A percentile compares a stretch with the other conserved stretches of the same genome.
These are phyloP conservation scores for Corydoras maculifer DNA, from an alignment of 2,113 vertebrate species.

Conservation along the genomic window DNA sequence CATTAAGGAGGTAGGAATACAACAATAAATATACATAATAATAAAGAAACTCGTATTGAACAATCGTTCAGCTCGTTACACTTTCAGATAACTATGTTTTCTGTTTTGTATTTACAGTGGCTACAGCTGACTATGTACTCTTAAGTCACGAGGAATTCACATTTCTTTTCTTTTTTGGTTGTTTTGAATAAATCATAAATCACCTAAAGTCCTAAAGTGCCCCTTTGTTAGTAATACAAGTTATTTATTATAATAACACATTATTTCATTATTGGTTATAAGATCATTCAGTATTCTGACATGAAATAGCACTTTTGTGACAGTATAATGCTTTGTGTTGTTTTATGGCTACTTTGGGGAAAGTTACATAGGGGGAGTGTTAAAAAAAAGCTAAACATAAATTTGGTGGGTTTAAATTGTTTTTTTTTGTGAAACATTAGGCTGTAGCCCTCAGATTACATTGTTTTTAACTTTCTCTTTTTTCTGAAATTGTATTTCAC, in stretches of 20 bases:
- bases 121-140: slow-evolving; percentile 76
- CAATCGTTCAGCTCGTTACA: background rate
- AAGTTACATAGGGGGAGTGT: too few relatives aligned
- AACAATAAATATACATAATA: background rate
- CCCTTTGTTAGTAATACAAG: background rate
- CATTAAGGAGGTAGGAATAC: slow-evolving; percentile 72
- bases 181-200: background rate
- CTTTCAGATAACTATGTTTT: background rate
- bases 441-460: background rate
- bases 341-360: too few relatives aligned
- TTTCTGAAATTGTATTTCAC: background rate
- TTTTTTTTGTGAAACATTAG: background rate
- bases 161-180: background rate
- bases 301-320: slow-evolving; percentile 31
- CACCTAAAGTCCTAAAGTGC: background rate
- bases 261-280: background rate
- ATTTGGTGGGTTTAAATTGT: too few relatives aligned
- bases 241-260: background rate
- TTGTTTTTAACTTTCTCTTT: too few relatives aligned
- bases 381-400: too few relatives aligned
- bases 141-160: slow-evolving; percentile 44
- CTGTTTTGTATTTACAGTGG: slow-evolving; percentile 60
- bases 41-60: background rate
- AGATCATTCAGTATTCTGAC: background rate
- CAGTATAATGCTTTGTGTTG: background rate